A percentile compares a stretch with the other conserved stretches of the same genome.
Conservation (phyloP, 1,140 invertebrate species). For the Bacillus rossius region DNA sequence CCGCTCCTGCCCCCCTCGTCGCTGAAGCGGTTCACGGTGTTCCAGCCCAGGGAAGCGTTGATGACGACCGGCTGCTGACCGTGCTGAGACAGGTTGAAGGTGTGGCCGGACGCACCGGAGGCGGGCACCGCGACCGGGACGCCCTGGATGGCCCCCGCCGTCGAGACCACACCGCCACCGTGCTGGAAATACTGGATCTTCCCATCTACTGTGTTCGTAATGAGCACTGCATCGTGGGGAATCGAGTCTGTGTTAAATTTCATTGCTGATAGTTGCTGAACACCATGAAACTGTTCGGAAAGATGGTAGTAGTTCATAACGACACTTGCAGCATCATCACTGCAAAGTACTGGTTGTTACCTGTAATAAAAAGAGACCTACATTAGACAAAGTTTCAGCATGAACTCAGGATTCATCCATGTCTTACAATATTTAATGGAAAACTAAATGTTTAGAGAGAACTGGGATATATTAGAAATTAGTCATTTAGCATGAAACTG, state of each 20-base stretch:
- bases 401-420: too few species aligned
- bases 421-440: too few species aligned
- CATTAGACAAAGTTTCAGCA: too few species aligned
- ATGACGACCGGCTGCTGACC: not conserved
- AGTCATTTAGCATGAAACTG: too few species aligned
- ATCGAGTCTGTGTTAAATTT: constrained; percentile 7
- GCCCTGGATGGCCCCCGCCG: not conserved
- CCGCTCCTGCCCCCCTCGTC: constrained; percentile 2
- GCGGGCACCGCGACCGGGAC: constrained; percentile 4
- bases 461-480: too few species aligned
- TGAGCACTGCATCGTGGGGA: not conserved
- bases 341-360: too few species aligned
- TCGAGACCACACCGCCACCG: constrained; percentile 1
- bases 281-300: constrained; percentile 4
- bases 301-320: constrained; percentile 5
- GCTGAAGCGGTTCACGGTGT: not conserved
- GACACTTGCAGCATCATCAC: not conserved
- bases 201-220: constrained; percentile 10
- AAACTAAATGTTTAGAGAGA: too few species aligned
- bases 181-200: constrained; percentile 10
- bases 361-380: too few species aligned
- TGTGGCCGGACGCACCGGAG: not conserved
- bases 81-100: not conserved
- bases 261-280: constrained; percentile 7
- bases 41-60: not conserved